Conservation (phyloP, 2,797 vertebrate genomes). For the Emydoidea blandingii region DNA sequence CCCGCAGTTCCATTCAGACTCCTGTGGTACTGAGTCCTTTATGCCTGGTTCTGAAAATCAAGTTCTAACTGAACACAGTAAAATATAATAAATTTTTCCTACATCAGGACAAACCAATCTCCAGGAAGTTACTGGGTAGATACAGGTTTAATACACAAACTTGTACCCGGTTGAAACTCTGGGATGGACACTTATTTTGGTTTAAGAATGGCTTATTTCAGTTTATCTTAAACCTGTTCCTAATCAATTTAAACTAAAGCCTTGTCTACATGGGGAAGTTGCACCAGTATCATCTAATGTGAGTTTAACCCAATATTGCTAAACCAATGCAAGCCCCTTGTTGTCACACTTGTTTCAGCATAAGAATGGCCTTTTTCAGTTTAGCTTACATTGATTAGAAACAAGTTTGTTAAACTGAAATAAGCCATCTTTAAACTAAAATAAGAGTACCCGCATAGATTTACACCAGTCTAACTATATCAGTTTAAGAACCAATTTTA, state of each 20-base stretch:
- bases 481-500: too few species aligned
- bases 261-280: too few species aligned
- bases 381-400: too few species aligned
- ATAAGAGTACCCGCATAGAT: neutral
- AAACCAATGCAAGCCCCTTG: too few species aligned
- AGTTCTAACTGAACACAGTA: neutral
- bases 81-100: neutral
- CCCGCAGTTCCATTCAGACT: neutral
- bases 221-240: too few species aligned
- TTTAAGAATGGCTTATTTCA: neutral
- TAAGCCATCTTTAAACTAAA: neutral
- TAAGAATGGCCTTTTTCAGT: too few species aligned
- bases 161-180: neutral
- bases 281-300: too few species aligned
- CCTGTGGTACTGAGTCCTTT: neutral
- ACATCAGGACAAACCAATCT: neutral
- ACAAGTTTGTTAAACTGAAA: too few species aligned
- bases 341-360: too few species aligned
- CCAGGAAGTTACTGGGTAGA: neutral
- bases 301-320: too few species aligned
- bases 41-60: neutral
- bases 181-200: neutral
- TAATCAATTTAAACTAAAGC: too few species aligned
- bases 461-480: neutral
- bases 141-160: neutral